These are phyloP conservation scores for Euproctis similis DNA, from an alignment of 2,888 invertebrate genomes.

Conservation along the genomic window DNA sequence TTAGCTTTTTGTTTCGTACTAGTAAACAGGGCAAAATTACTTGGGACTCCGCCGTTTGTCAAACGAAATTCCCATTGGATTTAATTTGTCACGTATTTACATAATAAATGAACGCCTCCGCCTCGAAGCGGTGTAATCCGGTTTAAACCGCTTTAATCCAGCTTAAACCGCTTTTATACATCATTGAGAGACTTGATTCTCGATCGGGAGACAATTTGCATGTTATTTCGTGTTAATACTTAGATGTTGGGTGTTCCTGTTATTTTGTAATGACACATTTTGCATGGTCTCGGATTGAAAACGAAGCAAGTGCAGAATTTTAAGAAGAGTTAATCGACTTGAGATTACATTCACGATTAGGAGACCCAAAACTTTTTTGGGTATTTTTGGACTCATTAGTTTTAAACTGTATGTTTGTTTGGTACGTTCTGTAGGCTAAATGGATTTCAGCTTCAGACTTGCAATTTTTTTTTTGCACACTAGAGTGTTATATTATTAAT, in stretches of 20 bases:
- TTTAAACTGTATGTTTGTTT: too few species aligned
- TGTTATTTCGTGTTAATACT: conserved; percentile 60
- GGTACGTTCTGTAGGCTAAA: too few species aligned
- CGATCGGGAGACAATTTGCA: conserved; percentile 68
- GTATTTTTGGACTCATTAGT: too few species aligned
- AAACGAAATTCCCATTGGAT: conserved; percentile 70
- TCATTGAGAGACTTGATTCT: conserved; percentile 73
- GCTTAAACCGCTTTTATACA: conserved; percentile 67
- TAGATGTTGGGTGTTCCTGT: conserved; percentile 52
- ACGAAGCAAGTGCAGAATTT: too few species aligned
- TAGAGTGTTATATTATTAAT: too few species aligned
- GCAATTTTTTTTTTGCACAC: too few species aligned
- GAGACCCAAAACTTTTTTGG: too few species aligned
- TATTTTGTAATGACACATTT: conserved; percentile 42
- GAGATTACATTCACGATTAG: too few species aligned
- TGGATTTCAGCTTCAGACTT: too few species aligned
- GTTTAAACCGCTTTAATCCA: conserved; percentile 58
- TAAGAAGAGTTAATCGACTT: not conserved
- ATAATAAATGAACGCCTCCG: conserved; percentile 72
- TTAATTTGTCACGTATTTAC: conserved; percentile 75
- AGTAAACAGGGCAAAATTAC: conserved; percentile 37
- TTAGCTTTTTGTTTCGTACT: conserved; percentile 27
- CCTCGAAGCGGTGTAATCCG: conserved; percentile 51
- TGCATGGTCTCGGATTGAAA: conserved; percentile 26
- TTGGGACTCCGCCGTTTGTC: conserved; percentile 57